Evolutionary conservation across 2,888 invertebrate genomes (phyloP), one percentile per base, ranked within the genome.

Genomic region (Himalopsyche tibetana): DNA sequence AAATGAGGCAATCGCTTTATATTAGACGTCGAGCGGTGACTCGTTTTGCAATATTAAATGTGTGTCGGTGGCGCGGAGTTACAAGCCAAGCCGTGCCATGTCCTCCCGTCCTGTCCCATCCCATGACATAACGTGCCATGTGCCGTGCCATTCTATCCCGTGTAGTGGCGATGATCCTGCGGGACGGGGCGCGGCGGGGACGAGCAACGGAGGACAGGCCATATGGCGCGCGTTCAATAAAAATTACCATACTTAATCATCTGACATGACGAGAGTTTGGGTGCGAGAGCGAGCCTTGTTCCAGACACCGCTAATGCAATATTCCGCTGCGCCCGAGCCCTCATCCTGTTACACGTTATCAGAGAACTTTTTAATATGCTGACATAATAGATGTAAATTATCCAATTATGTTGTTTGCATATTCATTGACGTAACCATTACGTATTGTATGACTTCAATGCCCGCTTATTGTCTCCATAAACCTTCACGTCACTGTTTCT

Each of bases 211-310:
- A 81, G 81, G 89, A 89, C 90, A 90, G 90, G 91, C 92, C 93
- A 92, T 92, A 93, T 93, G 93, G 92, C 91, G 92, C 91, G 90
- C 91, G 91, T 91, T 85, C 88, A 80, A 87, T 88, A 88, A 88
- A 88, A 88, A 88, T 88, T 88, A 88, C 88, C 87, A 88, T 88
- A 88, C 86, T 88, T 88, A 88, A 88, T 88, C 88, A 88, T 85
- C 74, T 84, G 55, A 85, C 82, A 51, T 51, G 82, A 85, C 63
- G 63, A 56, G 42, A 83, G 82, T 42, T 28, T 40, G 42, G 15
- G 63, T 83, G 63, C 82, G 51, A 51, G 51, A 83, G 45, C 45
- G 82, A 55, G 56, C 55, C 40, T 40, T 63, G 82, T 42, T 40
- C 38, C 38, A 80, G 80, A 40, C 80, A 80, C 42, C 42, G 36